Conservation (phyloP, 2,888 invertebrate genomes). For the Meteorus cinctellus region DNA sequence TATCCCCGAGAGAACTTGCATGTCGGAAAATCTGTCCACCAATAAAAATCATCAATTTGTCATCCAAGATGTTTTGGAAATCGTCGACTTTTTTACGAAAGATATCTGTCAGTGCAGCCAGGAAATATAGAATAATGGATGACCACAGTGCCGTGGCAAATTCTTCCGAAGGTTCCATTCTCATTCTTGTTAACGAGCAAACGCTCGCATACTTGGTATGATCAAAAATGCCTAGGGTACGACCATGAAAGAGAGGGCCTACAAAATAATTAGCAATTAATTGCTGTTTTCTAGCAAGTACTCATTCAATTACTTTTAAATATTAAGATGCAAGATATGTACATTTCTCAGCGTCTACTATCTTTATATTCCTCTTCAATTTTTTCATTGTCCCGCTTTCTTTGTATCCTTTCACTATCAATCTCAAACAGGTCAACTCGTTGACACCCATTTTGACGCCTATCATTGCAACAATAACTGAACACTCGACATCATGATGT, state of each 20-base stretch:
- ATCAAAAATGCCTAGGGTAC: slow-evolving; percentile 56
- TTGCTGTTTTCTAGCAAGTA: no score
- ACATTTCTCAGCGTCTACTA: no score
- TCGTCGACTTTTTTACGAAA: neutral
- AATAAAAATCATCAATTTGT: neutral
- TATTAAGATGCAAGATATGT: no score
- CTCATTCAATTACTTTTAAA: no score
- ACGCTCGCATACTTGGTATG: slow-evolving; percentile 71
- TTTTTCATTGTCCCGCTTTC: neutral
- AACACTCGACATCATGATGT: slow-evolving; percentile 69
- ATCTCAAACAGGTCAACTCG: neutral
- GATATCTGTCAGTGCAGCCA: neutral
- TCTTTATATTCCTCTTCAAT: no score
- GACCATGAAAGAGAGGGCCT: slow-evolving; percentile 9
- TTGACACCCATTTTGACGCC: no score
- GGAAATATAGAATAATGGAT: neutral
- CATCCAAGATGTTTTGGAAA: neutral
- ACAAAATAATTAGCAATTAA: neutral
- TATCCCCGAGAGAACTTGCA: no score
- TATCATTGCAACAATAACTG: neutral
- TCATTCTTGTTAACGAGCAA: slow-evolving; percentile 81
- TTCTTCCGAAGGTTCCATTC: slow-evolving; percentile 76
- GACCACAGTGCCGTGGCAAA: neutral
- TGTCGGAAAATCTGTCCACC: neutral
- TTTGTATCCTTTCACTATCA: slow-evolving; percentile 18